Evolutionary conservation across 2,888 invertebrate species (phyloP).

Genomic region (Sarcophaga rosellei): DNA sequence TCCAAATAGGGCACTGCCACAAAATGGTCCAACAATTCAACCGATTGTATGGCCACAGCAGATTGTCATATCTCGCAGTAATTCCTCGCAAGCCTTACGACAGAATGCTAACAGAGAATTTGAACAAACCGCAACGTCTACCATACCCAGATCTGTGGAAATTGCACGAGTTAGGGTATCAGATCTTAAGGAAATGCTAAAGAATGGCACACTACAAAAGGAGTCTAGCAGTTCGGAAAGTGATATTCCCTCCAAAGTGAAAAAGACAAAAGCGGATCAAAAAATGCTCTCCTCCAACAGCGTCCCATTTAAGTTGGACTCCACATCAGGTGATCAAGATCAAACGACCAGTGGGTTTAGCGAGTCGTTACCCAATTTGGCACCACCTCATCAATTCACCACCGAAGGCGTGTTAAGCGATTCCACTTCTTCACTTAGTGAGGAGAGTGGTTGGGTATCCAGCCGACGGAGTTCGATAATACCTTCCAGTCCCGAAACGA

Average conservation of each 20-base stretch:
- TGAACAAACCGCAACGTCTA: conserved; percentile 65
- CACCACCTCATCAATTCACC: conserved; percentile 85
- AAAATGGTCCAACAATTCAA: conserved; percentile 77
- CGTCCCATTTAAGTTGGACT: conserved; percentile 86
- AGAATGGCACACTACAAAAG: conserved; percentile 77
- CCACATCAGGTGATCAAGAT: conserved; percentile 74
- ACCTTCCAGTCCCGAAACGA: conserved; percentile 84
- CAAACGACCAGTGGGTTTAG: conserved; percentile 83
- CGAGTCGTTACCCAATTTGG: conserved; percentile 88
- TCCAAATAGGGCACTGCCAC: conserved; percentile 82
- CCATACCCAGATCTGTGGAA: conserved; percentile 80
- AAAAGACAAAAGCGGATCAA: conserved; percentile 79
- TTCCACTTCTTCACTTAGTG: conserved; percentile 88
- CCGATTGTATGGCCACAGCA: conserved; percentile 71
- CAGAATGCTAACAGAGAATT: conserved; percentile 61
- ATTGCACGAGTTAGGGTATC: conserved; percentile 80
- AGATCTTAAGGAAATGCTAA: conserved; percentile 80
- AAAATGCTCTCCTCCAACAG: conserved; percentile 83
- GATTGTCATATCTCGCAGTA: conserved; percentile 84
- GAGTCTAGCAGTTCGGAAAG: conserved; percentile 83
- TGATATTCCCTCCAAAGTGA: conserved; percentile 83
- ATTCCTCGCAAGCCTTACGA: conserved; percentile 84
- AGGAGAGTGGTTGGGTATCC: conserved; percentile 94
- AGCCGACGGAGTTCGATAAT: conserved; percentile 86
- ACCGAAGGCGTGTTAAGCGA: conserved; percentile 82